Evolutionary conservation across 2,888 invertebrate species (phyloP).

Genomic region (Beris morrisii): DNA sequence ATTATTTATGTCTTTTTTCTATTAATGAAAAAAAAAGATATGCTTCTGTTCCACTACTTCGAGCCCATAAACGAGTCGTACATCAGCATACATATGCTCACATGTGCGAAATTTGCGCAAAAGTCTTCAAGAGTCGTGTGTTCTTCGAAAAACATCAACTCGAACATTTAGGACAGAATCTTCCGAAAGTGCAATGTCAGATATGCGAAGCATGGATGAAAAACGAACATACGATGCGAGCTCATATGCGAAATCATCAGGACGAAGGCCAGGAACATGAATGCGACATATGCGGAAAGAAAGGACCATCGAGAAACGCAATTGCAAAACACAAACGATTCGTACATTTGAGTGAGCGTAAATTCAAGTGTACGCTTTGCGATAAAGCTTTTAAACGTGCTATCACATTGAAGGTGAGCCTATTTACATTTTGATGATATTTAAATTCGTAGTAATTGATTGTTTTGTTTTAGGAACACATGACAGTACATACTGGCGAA

Average conservation of each 20-base stretch:
- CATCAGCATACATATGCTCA: conserved; percentile 41
- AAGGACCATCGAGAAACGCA: conserved; percentile 42
- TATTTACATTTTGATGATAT: background rate
- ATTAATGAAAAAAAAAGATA: conserved; percentile 35
- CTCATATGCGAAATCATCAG: conserved; percentile 41
- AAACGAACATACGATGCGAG: conserved; percentile 42
- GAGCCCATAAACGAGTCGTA: conserved; percentile 41
- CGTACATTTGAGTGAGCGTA: conserved; percentile 42
- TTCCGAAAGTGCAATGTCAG: conserved; percentile 42
- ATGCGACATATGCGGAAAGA: conserved; percentile 43
- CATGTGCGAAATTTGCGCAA: conserved; percentile 43
- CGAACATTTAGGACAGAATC: conserved; percentile 41
- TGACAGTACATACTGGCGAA: conserved; percentile 43
- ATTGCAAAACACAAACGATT: conserved; percentile 43
- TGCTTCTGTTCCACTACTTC: conserved; percentile 40
- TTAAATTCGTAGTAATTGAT: background rate
- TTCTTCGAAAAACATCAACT: conserved; percentile 43
- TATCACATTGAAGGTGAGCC: conserved; percentile 40
- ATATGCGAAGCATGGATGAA: conserved; percentile 43
- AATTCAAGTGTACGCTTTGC: conserved; percentile 41
- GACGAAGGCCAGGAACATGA: conserved; percentile 36
- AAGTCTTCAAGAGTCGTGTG: conserved; percentile 40
- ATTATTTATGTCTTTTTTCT: background rate
- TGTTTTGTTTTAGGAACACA: conserved; percentile 41
- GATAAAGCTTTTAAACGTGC: conserved; percentile 43